A percentile compares a stretch with the other conserved stretches of the same genome.
phyloP scores from a whole-genome alignment of 1,140 invertebrate genomes.

The Temnothorax longispinosus region DNA sequence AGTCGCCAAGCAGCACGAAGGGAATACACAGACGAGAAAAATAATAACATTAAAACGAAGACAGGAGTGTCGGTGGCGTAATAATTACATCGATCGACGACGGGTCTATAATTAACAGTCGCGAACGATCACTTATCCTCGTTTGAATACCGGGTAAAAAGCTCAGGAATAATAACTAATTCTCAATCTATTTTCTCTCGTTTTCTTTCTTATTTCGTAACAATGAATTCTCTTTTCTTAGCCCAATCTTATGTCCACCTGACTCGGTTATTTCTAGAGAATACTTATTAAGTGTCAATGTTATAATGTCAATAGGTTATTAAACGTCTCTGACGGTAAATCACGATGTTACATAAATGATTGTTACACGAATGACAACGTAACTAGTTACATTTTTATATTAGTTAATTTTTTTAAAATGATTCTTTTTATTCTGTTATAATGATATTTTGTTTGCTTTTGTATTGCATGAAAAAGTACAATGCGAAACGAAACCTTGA shows the following conservation, averaged over 20 bases:
- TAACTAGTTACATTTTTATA: background rate
- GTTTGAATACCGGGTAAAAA: background rate
- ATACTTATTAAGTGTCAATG: background rate
- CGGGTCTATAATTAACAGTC: conserved; percentile 28
- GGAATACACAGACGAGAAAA: conserved; percentile 51
- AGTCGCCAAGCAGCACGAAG: background rate
- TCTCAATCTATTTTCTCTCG: background rate
- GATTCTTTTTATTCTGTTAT: background rate
- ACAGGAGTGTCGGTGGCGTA: conserved; percentile 33
- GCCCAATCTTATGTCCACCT: background rate
- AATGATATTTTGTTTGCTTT: background rate
- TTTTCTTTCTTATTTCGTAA: background rate
- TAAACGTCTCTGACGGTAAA: background rate
- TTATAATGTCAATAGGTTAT: background rate
- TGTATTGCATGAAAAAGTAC: background rate
- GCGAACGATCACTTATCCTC: conserved; percentile 6
- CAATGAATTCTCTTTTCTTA: background rate
- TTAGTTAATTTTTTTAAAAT: background rate
- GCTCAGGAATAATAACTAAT: background rate
- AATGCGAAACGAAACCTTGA: background rate
- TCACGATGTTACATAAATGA: background rate
- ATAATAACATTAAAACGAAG: conserved; percentile 51
- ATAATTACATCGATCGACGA: conserved; percentile 33
- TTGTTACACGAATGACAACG: background rate
- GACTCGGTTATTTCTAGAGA: background rate